Evolutionary conservation across 2,888 invertebrate species (phyloP), one percentile per base, ranked within the genome.

Genomic region (Acanthosepion esculentum): DNA sequence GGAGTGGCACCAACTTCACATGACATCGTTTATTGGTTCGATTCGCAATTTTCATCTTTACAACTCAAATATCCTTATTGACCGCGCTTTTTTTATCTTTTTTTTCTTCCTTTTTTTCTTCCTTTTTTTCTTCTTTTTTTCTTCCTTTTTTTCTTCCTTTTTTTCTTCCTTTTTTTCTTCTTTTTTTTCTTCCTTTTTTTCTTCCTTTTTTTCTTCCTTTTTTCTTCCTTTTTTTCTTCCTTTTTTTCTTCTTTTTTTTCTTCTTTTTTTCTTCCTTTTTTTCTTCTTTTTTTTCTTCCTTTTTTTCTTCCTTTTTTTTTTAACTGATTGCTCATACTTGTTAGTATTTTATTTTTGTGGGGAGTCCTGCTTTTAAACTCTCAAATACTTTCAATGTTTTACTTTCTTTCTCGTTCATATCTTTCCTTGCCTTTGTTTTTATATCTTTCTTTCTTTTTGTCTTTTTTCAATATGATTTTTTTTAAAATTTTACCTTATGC

Each of bases 21-120:
- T 78, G 78, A 78, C 78, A 78, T n/a, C 78, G 78, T 78, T 78
- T 78, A 78, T 78, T 78, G 78, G n/a, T 78, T n/a, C 15, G 18
- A n/a, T 78, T 78, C n/a, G n/a, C n/a, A 78, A 33, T 78, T 78
- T 78, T 78, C n/a, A 78, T 78, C 78, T 78, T 78, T 78, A 33
- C 78, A 12, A 78, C 18, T 78, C 18, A 15, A 78, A 78, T 78
- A 78, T 15, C 33, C 78, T n/a, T 78, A 78, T 78, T 78, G 78
- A 78, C 33, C 78, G 33, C 1, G 33, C 78, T 15, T n/a, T n/a
- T n/a, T n/a, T n/a, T n/a, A n/a, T 78, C 1, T 10, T 78, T n/a
- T n/a, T 12, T 15, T 8, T 29, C 10, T 78, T 78, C 10, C 29
- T 78, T n/a, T 78, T 78, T 10, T n/a, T 29, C 26, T 6, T n/a